phyloP scores from a whole-genome alignment of 2,888 invertebrate genomes.

The Branchellion lobata region DNA sequence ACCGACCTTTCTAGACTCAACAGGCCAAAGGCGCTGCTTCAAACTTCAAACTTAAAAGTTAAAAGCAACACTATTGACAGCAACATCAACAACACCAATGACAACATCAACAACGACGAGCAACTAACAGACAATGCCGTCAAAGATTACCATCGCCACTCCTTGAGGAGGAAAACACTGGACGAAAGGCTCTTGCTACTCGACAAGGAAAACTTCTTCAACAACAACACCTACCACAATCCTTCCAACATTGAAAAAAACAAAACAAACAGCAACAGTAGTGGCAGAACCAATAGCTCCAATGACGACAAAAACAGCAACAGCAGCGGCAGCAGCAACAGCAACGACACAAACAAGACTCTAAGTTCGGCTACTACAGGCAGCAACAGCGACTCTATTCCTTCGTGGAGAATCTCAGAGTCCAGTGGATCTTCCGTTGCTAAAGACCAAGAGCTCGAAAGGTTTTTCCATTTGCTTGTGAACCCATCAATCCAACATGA shows the following conservation, averaged over 20 bases:
- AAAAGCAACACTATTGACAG: no score
- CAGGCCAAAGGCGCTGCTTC: no score
- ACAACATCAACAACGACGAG: no score
- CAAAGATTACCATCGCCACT: no score
- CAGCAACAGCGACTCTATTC: not conserved
- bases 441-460: constrained; percentile 32
- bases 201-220: no score
- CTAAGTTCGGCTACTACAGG: not conserved
- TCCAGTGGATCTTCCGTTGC: constrained; percentile 24
- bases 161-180: no score
- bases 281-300: not conserved
- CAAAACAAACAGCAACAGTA: not conserved
- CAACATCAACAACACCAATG: no score
- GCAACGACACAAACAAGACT: not conserved
- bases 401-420: not conserved
- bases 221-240: not conserved
- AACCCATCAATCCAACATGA: not conserved
- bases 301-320: not conserved
- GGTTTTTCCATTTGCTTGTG: no score
- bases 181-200: no score
- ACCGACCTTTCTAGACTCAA: no score
- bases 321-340: not conserved
- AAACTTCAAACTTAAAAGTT: no score
- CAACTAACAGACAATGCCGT: no score
- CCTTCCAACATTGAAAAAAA: not conserved